Evolutionary conservation across 2,888 invertebrate species (phyloP), one percentile per base, ranked within the genome.

Genomic region (Cyrtodaria siliqua): DNA sequence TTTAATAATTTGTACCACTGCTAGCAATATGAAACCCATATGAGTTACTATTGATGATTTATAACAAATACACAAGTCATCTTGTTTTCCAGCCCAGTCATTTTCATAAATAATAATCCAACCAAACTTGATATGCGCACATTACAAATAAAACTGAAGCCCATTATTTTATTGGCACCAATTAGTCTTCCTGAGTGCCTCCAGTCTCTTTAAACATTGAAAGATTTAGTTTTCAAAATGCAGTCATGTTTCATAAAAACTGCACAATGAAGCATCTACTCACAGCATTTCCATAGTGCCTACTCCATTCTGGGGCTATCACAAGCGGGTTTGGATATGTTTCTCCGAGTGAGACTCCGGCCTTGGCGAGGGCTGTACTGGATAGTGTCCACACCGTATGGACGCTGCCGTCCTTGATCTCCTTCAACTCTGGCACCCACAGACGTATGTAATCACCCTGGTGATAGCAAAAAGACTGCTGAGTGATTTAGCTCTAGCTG

Each of bases 391-490:
- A 91, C 18, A 89, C 88, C 33, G 84, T 83, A 49, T 91, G 91
- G 14, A 90, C 84, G 44, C 79, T 76, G 8, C 88, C 89, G 50
- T 83, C 86, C 29, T 79, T 82, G 3, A 90, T 63, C 18, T 82
- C 78, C 24, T 76, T 74, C 60, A 93, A 79, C 74, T 92, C 92
- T 18, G 92, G 92, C 12, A 93, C 86, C 92, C 92, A 93, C 49
- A 88, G 72, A 16, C 91, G 81, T 1, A 92, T 87, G 82, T 87
- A 93, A 2, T 91, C 87, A n/a, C 93, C 91, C 87, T 90, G 89
- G 67, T n/a, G n/a, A n/a, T n/a, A n/a, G n/a, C n/a, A n/a, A n/a
- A n/a, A n/a, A n/a, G n/a, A n/a, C n/a, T n/a, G n/a, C n/a, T n/a
- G n/a, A n/a, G n/a, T n/a, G n/a, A n/a, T n/a, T n/a, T n/a, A n/a